A percentile compares a stretch with the other conserved stretches of the same genome.
phyloP scores from a whole-genome alignment of 2,888 invertebrate species.

The Corythucha ciliata region DNA sequence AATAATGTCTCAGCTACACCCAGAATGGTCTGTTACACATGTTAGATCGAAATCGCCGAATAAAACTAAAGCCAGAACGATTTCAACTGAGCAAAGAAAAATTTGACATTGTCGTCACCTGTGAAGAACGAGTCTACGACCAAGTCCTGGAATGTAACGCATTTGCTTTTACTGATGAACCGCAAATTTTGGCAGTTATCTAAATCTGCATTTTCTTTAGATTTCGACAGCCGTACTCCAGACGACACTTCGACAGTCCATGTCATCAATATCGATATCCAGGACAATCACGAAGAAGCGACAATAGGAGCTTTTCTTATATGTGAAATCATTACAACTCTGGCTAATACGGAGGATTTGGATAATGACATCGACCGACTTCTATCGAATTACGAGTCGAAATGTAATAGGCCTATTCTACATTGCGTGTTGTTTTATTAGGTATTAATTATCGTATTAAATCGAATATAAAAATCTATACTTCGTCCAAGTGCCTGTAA shows the following conservation, averaged over 20 bases:
- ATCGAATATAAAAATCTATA: too few relatives aligned
- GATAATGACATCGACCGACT: constrained; percentile 98
- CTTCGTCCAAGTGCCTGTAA: constrained; percentile 74
- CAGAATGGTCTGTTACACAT: constrained; percentile 97
- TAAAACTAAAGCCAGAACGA: constrained; percentile 86
- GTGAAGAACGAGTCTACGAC: constrained; percentile 97
- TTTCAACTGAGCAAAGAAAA: constrained; percentile 82
- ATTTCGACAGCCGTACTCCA: constrained; percentile 65
- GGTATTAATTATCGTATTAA: too few relatives aligned
- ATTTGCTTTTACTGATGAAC: background rate
- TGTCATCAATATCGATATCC: constrained; percentile 96
- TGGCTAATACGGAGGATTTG: constrained; percentile 81
- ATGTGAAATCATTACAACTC: constrained; percentile 87
- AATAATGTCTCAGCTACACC: constrained; percentile 58
- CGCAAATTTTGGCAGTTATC: background rate
- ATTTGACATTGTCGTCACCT: constrained; percentile 93
- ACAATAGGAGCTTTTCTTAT: constrained; percentile 97
- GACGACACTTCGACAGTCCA: constrained; percentile 82
- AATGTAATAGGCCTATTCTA: constrained; percentile 73
- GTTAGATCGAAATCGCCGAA: constrained; percentile 91
- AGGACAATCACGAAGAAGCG: constrained; percentile 99
- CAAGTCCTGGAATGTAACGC: constrained; percentile 81
- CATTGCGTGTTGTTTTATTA: constrained; percentile 94
- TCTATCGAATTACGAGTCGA: constrained; percentile 85
- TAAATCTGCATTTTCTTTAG: constrained; percentile 28